These are phyloP conservation scores for Philereme transversata DNA, from an alignment of 2,888 invertebrate species.

Conservation along the genomic window DNA sequence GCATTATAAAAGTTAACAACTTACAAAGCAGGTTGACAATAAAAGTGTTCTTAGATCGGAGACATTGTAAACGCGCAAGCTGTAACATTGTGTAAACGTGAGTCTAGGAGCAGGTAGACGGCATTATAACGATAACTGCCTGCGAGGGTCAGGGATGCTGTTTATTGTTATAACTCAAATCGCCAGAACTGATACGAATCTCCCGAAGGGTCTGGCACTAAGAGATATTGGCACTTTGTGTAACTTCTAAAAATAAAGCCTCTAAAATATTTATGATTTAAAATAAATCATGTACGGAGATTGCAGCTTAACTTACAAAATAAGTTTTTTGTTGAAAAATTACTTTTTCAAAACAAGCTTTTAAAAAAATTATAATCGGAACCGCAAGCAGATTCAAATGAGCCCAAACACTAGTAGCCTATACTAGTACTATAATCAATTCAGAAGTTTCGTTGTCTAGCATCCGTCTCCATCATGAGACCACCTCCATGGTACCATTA, in stretches of 20 bases:
- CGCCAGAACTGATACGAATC: slow-evolving; percentile 52
- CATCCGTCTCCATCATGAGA: too few species aligned
- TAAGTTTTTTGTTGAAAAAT: too few species aligned
- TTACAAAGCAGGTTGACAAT: slow-evolving; percentile 34
- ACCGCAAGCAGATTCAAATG: too few species aligned
- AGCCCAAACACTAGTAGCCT: too few species aligned
- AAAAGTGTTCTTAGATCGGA: slow-evolving; percentile 32
- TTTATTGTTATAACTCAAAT: slow-evolving; percentile 52
- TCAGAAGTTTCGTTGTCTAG: too few species aligned
- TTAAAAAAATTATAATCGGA: too few species aligned
- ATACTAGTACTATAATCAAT: too few species aligned
- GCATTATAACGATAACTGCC: slow-evolving; percentile 49
- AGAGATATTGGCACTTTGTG: slow-evolving; percentile 49
- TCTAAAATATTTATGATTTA: not conserved
- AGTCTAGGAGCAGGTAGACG: slow-evolving; percentile 59
- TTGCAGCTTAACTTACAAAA: too few species aligned
- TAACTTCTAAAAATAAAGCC: slow-evolving; percentile 7
- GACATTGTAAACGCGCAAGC: slow-evolving; percentile 48
- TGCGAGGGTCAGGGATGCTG: slow-evolving; percentile 43
- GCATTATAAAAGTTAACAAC: slow-evolving; percentile 35
- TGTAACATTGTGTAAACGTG: slow-evolving; percentile 43
- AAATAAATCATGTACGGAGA: not conserved
- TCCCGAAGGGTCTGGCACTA: slow-evolving; percentile 45
- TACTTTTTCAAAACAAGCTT: too few species aligned
- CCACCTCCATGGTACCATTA: too few species aligned